Evolutionary conservation across 2,888 invertebrate species (phyloP).

Genomic region (Acanthopleura granulata): DNA sequence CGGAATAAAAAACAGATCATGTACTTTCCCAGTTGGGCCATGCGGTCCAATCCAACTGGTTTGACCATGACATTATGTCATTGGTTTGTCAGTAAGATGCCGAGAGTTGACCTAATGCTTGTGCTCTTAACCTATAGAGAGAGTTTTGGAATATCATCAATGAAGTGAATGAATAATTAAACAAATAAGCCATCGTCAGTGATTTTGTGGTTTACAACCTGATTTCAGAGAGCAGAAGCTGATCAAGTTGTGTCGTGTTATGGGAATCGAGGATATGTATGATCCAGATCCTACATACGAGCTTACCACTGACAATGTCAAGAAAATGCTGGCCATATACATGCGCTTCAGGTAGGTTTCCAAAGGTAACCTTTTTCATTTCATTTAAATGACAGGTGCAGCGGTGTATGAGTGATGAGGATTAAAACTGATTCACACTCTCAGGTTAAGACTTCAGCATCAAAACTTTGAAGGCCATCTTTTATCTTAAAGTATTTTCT

Average conservation of each 20-base stretch:
- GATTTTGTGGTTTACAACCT: not conserved
- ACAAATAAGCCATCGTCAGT: not conserved
- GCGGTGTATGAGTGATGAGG: not conserved
- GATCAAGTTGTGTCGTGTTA: constrained; percentile 49
- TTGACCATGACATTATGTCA: no score
- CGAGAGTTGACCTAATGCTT: no score
- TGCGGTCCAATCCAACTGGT: no score
- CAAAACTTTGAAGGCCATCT: no score
- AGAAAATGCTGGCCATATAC: constrained; percentile 66
- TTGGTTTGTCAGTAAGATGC: no score
- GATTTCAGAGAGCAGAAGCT: constrained; percentile 38
- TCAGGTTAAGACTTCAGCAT: no score
- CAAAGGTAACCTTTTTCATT: no score
- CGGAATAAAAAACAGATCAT: no score
- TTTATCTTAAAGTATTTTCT: no score
- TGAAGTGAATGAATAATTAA: not conserved
- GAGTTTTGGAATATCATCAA: not conserved
- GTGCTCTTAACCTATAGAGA: no score
- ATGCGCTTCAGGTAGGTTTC: constrained; percentile 59
- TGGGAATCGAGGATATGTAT: constrained; percentile 50
- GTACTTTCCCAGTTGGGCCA: no score
- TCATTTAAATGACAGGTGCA: not conserved
- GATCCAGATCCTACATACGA: constrained; percentile 63
- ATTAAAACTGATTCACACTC: no score
- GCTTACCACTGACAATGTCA: constrained; percentile 66